These are phyloP conservation scores for Drosophila dunni DNA, from an alignment of 1,140 invertebrate species.

Conservation along the genomic window DNA sequence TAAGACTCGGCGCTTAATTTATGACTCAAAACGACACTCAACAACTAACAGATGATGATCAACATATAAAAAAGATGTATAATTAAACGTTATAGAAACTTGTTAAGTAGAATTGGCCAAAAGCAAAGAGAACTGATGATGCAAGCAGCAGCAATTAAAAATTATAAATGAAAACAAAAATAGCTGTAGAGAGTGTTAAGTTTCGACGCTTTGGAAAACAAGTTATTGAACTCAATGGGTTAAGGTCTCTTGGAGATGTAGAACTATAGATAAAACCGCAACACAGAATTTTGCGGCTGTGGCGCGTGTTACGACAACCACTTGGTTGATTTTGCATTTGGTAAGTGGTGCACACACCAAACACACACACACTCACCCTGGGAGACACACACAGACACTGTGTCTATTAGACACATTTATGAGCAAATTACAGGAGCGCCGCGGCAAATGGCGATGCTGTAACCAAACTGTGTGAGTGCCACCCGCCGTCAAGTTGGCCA, in stretches of 20 bases:
- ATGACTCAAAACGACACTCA: background rate
- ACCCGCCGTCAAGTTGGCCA: constrained; percentile 52
- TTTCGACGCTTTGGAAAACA: constrained; percentile 5
- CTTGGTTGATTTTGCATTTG: constrained; percentile 32
- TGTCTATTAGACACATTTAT: constrained; percentile 77
- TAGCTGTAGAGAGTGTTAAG: constrained; percentile 4
- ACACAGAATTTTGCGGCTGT: constrained; percentile 33
- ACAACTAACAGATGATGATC: background rate
- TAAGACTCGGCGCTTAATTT: too few relatives aligned
- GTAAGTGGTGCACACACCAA: constrained; percentile 26
- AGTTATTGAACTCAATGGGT: constrained; percentile 14
- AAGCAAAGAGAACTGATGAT: constrained; percentile 6
- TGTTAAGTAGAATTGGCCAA: background rate
- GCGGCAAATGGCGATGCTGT: constrained; percentile 44
- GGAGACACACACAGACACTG: constrained; percentile 32
- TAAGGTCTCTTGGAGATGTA: constrained; percentile 20
- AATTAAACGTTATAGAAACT: background rate
- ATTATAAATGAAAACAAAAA: constrained; percentile 3
- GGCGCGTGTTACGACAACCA: constrained; percentile 44
- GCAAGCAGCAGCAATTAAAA: constrained; percentile 10
- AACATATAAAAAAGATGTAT: background rate
- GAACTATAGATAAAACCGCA: constrained; percentile 21
- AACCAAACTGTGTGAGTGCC: constrained; percentile 19
- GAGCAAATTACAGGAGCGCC: constrained; percentile 80
- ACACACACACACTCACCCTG: constrained; percentile 15